phyloP scores from a whole-genome alignment of 2,113 vertebrate species.

The Calidris pygmaea region DNA sequence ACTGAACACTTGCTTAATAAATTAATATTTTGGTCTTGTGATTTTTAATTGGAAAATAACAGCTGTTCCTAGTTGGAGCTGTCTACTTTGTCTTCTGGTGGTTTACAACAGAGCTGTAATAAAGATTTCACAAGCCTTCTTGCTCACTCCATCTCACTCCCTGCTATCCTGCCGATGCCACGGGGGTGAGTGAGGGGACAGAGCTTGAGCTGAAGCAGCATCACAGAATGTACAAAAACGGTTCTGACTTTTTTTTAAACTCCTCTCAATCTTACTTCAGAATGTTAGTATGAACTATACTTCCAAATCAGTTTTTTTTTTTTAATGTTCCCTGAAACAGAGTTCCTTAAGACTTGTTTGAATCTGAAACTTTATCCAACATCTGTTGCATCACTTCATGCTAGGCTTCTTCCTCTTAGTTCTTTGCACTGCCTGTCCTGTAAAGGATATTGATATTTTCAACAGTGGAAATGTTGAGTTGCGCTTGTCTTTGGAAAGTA shows the following conservation, averaged over 20 bases:
- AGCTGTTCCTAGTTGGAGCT: constrained; percentile 63
- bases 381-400: background rate
- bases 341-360: background rate
- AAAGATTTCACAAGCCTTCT: constrained; percentile 15
- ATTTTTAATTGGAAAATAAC: constrained; percentile 73
- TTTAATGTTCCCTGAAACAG: background rate
- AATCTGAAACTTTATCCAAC: background rate
- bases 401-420: background rate
- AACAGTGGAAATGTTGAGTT: background rate
- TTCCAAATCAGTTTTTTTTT: background rate
- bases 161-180: fast-evolving
- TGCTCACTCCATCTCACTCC: fast-evolving
- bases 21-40: constrained; percentile 73
- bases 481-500: background rate
- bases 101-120: background rate
- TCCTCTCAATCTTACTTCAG: background rate
- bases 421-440: fast-evolving
- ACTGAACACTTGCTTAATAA: constrained; percentile 58
- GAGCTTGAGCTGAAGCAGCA: background rate
- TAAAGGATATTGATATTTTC: fast-evolving
- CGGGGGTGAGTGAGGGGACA: background rate
- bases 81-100: constrained; percentile 23
- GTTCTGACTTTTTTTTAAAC: background rate
- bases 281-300: background rate
- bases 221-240: background rate